Evolutionary conservation across 2,113 vertebrate genomes (phyloP).

Genomic region (Alces alces): DNA sequence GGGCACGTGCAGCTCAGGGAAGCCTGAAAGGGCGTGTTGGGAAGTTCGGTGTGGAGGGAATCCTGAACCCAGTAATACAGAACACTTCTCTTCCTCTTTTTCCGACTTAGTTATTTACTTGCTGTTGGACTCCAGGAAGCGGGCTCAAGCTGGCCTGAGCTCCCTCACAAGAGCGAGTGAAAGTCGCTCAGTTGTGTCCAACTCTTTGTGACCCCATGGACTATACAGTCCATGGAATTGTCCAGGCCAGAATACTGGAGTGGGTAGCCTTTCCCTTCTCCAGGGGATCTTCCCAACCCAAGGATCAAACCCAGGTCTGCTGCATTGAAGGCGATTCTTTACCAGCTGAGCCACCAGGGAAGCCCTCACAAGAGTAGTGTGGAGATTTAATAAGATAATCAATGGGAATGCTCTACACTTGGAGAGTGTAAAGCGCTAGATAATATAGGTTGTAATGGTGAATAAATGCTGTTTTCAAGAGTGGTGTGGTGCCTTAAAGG

Average conservation of each 20-base stretch:
- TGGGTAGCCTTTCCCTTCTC: not conserved
- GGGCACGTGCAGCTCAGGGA: not conserved
- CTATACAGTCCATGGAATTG: not conserved
- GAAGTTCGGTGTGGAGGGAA: not conserved
- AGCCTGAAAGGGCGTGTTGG: not conserved
- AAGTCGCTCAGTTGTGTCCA: rapidly evolving
- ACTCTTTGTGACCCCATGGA: not conserved
- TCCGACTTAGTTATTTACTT: not conserved
- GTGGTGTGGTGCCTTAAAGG: not conserved
- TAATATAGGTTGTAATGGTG: not conserved
- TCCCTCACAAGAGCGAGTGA: not conserved
- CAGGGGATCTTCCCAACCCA: not conserved
- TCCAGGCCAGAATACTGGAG: not conserved
- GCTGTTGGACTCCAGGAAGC: not conserved
- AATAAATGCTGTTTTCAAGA: constrained; percentile 15
- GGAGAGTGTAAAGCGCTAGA: not conserved
- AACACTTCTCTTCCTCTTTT: not conserved
- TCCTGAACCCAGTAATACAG: not conserved
- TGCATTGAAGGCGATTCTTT: not conserved
- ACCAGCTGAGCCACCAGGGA: not conserved
- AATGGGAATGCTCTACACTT: not conserved
- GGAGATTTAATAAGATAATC: not conserved
- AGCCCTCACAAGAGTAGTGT: not conserved
- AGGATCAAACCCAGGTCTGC: not conserved
- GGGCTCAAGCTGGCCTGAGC: not conserved